Evolutionary conservation across 2,113 vertebrate species (phyloP), one percentile per base, ranked within the genome.

Genomic region (Coptodon bakossiorum): DNA sequence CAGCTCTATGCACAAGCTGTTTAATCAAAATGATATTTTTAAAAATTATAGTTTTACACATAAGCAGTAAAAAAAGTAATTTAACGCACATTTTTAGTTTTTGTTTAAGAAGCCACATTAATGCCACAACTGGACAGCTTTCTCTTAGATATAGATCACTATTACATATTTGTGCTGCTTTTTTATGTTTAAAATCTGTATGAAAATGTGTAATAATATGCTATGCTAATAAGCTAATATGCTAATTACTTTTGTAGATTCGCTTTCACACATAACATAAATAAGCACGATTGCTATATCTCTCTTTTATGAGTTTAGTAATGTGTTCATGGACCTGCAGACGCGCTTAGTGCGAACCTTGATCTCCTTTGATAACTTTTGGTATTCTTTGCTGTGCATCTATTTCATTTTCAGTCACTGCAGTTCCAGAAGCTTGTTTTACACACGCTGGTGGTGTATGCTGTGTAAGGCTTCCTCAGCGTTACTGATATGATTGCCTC

Each of bases 391-490:
- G 22, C 45, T 11, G 45, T 36, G 29, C 38, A 81, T 90, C 40
- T 29, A 19, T 89, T 91, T 91, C 45, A 84, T 90, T 93, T 92
- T 83, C 81, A 89, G 68, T 86, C 54, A 56, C 31, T 43, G 81
- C 85, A 56, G 61, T 86, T 88, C 81, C 52, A 48, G 84, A 87
- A 83, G 89, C 89, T 93, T 95, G 92, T 93, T 95, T 95, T 92
- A 92, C 92, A 91, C 90, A 68, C 13, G 53, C 89, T 59, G 84
- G 6, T 63, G 86, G 76, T 83, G 89, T 88, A 54, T 91, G 91
- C 92, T 94, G 91, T 36, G 91, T 93, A 91, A 95, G 92, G 92
- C 82, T 59, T 91, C 90, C 88, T 94, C 89, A 80, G 86, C 52
- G 79, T 88, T 92, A 92, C 90, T 71, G 94, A 93, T 95, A 92